phyloP scores from a whole-genome alignment of 2,888 invertebrate species.

The Epirrhoe tristata region DNA sequence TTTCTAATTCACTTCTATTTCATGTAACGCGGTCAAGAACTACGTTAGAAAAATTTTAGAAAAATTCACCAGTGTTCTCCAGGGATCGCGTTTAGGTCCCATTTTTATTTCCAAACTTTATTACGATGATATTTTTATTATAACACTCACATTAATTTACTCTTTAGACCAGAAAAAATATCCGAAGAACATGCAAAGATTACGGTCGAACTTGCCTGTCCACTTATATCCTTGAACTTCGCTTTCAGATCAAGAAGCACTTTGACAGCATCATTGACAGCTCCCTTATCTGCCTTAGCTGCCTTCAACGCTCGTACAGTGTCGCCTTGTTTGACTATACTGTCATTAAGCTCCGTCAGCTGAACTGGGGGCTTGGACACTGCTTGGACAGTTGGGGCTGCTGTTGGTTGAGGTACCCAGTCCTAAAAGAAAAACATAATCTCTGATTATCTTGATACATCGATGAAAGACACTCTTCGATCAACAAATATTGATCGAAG shows the following conservation, averaged over 20 bases:
- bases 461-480: no score
- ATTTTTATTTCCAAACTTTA: slow-evolving; percentile 2
- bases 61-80: slow-evolving; percentile 17
- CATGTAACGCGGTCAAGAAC: no score
- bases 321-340: slow-evolving; percentile 86
- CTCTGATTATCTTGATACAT: not conserved
- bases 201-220: slow-evolving; percentile 48
- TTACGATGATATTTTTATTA: slow-evolving; percentile 1
- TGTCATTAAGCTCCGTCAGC: slow-evolving; percentile 42
- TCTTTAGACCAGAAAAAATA: no score
- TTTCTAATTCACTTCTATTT: no score
- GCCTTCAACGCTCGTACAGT: slow-evolving; percentile 89
- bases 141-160: no score
- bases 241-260: slow-evolving; percentile 87
- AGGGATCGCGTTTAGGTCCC: slow-evolving; percentile 18
- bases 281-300: slow-evolving; percentile 86
- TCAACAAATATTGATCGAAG: no score
- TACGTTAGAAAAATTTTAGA: slow-evolving; percentile 14
- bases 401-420: not conserved
- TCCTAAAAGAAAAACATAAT: not conserved
- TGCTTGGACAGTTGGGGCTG: slow-evolving; percentile 24
- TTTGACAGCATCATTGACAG: slow-evolving; percentile 72
- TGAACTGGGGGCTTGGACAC: slow-evolving; percentile 1
- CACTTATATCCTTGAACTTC: slow-evolving; percentile 86
- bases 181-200: no score